These are phyloP conservation scores for Cassiopea xamachana DNA, from an alignment of 30 jellyfish, hydroid and myxozoan genomes.

Conservation along the genomic window DNA sequence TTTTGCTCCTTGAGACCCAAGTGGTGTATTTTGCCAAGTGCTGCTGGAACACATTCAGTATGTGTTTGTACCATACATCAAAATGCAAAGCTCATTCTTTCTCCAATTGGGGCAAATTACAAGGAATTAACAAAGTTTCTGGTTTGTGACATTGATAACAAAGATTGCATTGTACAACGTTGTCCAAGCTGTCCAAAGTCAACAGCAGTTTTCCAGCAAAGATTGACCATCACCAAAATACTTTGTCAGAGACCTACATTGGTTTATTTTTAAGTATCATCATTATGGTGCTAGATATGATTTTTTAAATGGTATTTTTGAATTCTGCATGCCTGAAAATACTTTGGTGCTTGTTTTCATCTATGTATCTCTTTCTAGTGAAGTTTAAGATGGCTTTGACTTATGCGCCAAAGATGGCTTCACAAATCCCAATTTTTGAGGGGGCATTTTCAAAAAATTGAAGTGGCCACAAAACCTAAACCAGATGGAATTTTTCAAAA, in stretches of 20 bases:
- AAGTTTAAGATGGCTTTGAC: slow-evolving; percentile 3
- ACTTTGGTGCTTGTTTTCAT: not conserved
- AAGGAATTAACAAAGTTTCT: slow-evolving; percentile 19
- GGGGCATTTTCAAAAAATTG: slow-evolving; percentile 6
- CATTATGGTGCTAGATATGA: not conserved
- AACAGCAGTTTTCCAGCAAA: slow-evolving; percentile 10
- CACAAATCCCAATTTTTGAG: slow-evolving; percentile 1
- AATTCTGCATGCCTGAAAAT: slow-evolving; percentile 29
- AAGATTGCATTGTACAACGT: slow-evolving; percentile 25
- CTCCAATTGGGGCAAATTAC: slow-evolving; percentile 28
- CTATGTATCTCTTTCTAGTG: not conserved
- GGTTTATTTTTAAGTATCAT: not conserved
- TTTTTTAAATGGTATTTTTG: slow-evolving; percentile 8
- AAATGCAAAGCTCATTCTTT: not conserved
- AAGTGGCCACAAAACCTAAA: not conserved
- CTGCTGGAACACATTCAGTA: slow-evolving; percentile 23
- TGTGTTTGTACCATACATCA: not conserved
- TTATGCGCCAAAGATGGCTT: not conserved
- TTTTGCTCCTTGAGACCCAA: slow-evolving; percentile 22
- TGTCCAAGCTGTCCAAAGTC: slow-evolving; percentile 25
- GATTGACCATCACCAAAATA: not conserved
- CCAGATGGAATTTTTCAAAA: slow-evolving; percentile 18
- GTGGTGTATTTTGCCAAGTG: slow-evolving; percentile 27
- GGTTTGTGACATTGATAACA: slow-evolving; percentile 32
- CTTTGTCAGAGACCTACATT: not conserved